Percentiles rank a stretch among this genome's conserved stretches.
Conservation (phyloP, 2,113 vertebrate species). For the Aleadryas rufinucha region DNA sequence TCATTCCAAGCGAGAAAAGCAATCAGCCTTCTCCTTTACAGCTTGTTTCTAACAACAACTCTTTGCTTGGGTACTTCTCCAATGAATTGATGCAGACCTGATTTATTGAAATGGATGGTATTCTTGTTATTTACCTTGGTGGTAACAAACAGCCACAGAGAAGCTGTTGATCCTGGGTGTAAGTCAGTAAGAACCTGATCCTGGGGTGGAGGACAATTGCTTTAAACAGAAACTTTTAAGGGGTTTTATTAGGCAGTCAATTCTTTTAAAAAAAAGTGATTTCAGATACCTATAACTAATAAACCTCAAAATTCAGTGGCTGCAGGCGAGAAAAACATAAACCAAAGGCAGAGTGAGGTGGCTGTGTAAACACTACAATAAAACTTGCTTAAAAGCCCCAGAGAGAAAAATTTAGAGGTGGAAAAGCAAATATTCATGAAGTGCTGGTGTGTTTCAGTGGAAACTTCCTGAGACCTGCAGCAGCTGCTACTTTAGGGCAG, state of each 20-base stretch:
- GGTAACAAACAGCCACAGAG: not conserved
- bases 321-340: conserved; percentile 14
- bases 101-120: not conserved
- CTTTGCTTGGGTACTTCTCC: not conserved
- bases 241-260: not conserved
- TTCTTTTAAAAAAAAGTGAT: not conserved
- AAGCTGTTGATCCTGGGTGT: not conserved
- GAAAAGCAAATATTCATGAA: not conserved
- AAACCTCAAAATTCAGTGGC: not conserved
- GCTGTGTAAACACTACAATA: not conserved
- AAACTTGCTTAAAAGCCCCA: not conserved
- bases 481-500: not conserved
- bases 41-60: not conserved
- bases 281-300: not conserved
- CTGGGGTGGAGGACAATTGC: not conserved
- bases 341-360: not conserved
- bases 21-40: not conserved
- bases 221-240: not conserved
- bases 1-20: not conserved
- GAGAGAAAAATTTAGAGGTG: not conserved
- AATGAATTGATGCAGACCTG: not conserved
- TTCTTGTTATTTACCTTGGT: not conserved
- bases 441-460: not conserved
- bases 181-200: not conserved
- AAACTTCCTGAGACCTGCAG: not conserved